Base-by-base conservation (phyloP, 2,113 vertebrate genomes). In the Pachypanchax playfairii region DNA sequence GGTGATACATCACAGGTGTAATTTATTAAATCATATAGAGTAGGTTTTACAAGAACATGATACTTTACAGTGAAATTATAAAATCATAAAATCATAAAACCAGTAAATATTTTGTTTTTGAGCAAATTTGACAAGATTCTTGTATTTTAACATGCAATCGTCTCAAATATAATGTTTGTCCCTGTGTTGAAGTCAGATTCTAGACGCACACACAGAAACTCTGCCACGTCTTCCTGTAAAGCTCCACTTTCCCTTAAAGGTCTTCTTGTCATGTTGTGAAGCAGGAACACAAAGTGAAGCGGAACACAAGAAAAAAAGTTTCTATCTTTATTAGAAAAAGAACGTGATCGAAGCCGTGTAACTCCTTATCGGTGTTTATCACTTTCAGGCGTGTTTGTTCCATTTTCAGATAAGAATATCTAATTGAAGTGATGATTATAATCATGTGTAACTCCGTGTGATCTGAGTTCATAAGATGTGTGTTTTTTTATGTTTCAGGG, bases 401-500 rank as follows among this genome's bases (percentile, higher is more conserved):
- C 67, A 8, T n/a, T 1, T 2, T 18, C 5, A 2, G 28, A 3
- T 43, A 22, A 48, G 29, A 69, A 61, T 2, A 11, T 33, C 12
- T 10, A 10, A 33, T 33, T 33, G 12, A 10, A 10, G 43, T 25
- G n/a, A 14, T 20, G 10, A 22, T 18, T 50, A 14, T 29, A 7
- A 52, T 56, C 5, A 2, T 56, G 3, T 0, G 21, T 22, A 57
- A 10, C 54, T 22, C 31, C n/a, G n/a, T n/a, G n/a, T n/a, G n/a
- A n/a, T n/a, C n/a, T n/a, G n/a, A n/a, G n/a, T 15, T 39, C 6
- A 7, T 3, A 46, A 50, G 7, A 41, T 61, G 5, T 36, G 5
- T 48, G 50, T 10, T 8, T 26, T 59, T 25, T 63, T 24, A 87
- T 46, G 28, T n/a, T 70, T 6, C 81, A 96, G 95, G 95, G 95